phyloP scores from a whole-genome alignment of 2,888 invertebrate genomes.

The Agrotis exclamationis region DNA sequence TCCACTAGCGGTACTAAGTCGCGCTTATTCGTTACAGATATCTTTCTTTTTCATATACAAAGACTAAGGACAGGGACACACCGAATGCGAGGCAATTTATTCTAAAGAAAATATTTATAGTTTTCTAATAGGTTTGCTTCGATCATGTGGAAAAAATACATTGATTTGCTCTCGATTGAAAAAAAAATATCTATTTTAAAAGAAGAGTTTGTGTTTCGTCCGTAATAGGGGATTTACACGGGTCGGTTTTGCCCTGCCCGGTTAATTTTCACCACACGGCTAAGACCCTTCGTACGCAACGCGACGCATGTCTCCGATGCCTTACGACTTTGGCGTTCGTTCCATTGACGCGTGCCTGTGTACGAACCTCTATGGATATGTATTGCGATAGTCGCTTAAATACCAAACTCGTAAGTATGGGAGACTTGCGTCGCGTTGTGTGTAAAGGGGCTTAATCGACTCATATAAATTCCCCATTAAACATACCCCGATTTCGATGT shows the following conservation, averaged over 20 bases:
- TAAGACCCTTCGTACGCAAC: too few relatives aligned
- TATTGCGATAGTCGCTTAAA: too few relatives aligned
- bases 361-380: too few relatives aligned
- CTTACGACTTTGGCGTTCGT: too few relatives aligned
- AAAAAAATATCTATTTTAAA: not conserved
- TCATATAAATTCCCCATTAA: too few relatives aligned
- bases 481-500: constrained; percentile 41
- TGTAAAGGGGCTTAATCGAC: too few relatives aligned
- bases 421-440: too few relatives aligned
- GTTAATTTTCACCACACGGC: too few relatives aligned
- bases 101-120: not conserved
- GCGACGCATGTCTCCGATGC: too few relatives aligned
- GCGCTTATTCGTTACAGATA: constrained; percentile 68
- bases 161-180: not conserved
- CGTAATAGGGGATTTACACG: not conserved
- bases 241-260: too few relatives aligned
- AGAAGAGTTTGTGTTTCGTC: not conserved
- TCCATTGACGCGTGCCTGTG: too few relatives aligned
- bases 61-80: constrained; percentile 52
- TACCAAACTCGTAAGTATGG: too few relatives aligned
- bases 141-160: not conserved
- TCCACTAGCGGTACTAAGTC: constrained; percentile 85
- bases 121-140: not conserved
- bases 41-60: constrained; percentile 60
- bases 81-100: constrained; percentile 26